Percentiles rank a stretch among this genome's conserved stretches.
Evolutionary conservation across 37 sponge, comb jelly and placozoan species (phyloP).

Genomic region (Haliclona indistincta): DNA sequence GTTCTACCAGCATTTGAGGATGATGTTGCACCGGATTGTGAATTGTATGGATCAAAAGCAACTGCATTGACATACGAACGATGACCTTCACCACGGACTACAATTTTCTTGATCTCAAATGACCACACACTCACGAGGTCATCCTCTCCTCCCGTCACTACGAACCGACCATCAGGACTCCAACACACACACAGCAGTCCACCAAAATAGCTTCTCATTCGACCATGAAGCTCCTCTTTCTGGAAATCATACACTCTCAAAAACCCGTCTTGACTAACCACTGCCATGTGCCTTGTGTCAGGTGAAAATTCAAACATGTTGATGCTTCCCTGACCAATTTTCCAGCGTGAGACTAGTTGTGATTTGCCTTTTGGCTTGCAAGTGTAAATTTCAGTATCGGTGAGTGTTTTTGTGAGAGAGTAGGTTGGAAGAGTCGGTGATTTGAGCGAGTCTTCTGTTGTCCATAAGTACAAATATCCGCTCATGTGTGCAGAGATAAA

Average conservation of each 20-base stretch:
- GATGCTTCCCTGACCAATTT: slow-evolving; percentile 71
- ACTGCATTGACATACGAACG: slow-evolving; percentile 89
- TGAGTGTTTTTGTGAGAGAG: slow-evolving; percentile 38
- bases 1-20: neutral
- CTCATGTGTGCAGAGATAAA: slow-evolving; percentile 86
- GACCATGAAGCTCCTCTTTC: slow-evolving; percentile 69
- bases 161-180: slow-evolving; percentile 94
- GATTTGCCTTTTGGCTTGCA: slow-evolving; percentile 38
- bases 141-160: slow-evolving; percentile 95
- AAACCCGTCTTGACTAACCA: slow-evolving; percentile 92
- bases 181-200: slow-evolving; percentile 93
- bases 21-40: neutral
- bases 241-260: slow-evolving; percentile 81
- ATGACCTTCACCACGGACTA: slow-evolving; percentile 90
- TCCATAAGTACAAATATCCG: slow-evolving; percentile 89
- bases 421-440: neutral
- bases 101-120: slow-evolving; percentile 63
- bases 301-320: slow-evolving; percentile 88
- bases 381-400: slow-evolving; percentile 49
- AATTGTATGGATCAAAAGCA: slow-evolving; percentile 86
- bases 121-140: slow-evolving; percentile 95
- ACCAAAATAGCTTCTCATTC: slow-evolving; percentile 94
- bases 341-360: slow-evolving; percentile 50
- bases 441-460: slow-evolving; percentile 29
- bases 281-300: slow-evolving; percentile 84